Evolutionary conservation across 2,797 vertebrate species (phyloP), one percentile per base, ranked within the genome.

Genomic region (Leptatherina wallacei): DNA sequence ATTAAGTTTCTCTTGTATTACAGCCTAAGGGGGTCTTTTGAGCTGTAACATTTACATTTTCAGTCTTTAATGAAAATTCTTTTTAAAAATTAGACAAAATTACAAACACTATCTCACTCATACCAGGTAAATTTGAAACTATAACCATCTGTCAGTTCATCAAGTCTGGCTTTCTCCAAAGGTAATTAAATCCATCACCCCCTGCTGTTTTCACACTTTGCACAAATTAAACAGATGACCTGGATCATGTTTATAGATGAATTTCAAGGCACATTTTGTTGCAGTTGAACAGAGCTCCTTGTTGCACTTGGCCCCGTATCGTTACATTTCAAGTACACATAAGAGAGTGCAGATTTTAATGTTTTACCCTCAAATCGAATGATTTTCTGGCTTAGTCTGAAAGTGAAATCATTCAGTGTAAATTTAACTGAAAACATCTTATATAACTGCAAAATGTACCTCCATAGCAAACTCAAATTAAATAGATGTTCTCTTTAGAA

Each of bases 1-100:
- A 89, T 91, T 88, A 79, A 85, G 84, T 90, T 90, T 79, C 82
- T 58, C 59, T 61, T 44, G 38, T 81, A 35, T 73, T 35, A 73
- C 61, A 78, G 61, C 69, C 79, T 54, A 35, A 40, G 9, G 27
- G 18, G 52, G 33, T 36, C 14, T 40, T 18, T 13, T 52, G 44
- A 36, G 12, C 36, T 65, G 35, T 13, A 70, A 61, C 49, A 49
- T 59, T 10, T 11, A 70, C 24, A 40, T n/a, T 44, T 16, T 40
- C 4, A 36, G 24, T 5, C 6, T 33, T 64, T 20, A 14, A 56
- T 30, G 44, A 49, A 10, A 33, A 18, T 30, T 20, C 33, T 35
- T 40, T 60, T 30, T 30, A 24, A 56, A 20, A 12, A 36, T 62
- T 14, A 22, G 29, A 57, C 8, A 2, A 32, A 30, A 30, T 18